Conservation (phyloP, 2,797 vertebrate species). For the Halcyon chelicuti region DNA sequence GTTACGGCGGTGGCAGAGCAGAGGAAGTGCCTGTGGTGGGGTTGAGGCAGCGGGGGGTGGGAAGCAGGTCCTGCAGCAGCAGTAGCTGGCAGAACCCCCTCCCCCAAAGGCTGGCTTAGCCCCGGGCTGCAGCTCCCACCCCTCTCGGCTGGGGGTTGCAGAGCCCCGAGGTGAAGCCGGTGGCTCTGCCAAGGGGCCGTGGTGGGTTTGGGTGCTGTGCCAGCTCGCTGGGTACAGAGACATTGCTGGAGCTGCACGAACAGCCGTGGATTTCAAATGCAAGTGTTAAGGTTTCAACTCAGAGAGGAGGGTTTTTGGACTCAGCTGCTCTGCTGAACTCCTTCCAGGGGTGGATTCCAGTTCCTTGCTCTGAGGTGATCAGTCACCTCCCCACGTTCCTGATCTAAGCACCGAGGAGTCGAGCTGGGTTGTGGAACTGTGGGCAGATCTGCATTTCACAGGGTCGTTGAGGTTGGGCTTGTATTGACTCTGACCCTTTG, state of each 20-base stretch:
- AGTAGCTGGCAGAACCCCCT: neutral
- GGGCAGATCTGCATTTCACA: rapidly evolving
- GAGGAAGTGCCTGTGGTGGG: neutral
- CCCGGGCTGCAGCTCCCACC: neutral
- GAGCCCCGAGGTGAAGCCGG: neutral
- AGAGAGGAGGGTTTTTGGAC: neutral
- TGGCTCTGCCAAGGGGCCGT: neutral
- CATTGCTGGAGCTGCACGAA: neutral
- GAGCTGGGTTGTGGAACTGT: rapidly evolving
- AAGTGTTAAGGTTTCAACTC: neutral
- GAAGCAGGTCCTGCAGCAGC: neutral
- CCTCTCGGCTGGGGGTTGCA: neutral
- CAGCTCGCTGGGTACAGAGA: rapidly evolving
- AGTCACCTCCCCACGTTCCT: neutral
- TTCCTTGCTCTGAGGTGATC: neutral
- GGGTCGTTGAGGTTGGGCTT: neutral
- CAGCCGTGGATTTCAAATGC: rapidly evolving
- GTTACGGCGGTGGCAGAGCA: neutral
- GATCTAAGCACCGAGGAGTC: neutral
- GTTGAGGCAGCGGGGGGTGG: neutral
- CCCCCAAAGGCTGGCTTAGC: neutral
- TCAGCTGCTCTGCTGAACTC: neutral
- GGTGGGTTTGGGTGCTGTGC: rapidly evolving
- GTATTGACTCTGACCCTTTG: rapidly evolving
- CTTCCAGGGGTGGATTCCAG: neutral